phyloP scores from a whole-genome alignment of 2,113 vertebrate species.

The Talpa occidentalis region DNA sequence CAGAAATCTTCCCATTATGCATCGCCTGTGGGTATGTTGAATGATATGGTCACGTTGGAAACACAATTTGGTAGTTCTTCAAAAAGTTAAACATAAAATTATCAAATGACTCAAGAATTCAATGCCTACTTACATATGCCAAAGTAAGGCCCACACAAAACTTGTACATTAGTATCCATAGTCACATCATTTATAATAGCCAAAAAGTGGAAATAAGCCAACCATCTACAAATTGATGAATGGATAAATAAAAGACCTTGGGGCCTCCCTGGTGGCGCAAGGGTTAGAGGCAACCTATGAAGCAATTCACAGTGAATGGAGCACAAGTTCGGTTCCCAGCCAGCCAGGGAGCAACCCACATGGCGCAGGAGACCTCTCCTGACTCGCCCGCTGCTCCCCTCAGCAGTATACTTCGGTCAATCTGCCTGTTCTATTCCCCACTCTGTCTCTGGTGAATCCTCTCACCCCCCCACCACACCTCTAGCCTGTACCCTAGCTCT shows the following conservation, averaged over 20 bases:
- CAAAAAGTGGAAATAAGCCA: neutral
- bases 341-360: too few species aligned
- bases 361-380: too few species aligned
- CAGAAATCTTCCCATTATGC: neutral
- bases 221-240: neutral
- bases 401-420: too few species aligned
- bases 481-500: too few species aligned
- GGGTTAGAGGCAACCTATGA: too few species aligned
- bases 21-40: neutral
- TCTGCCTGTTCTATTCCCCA: too few species aligned
- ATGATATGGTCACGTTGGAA: neutral
- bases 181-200: neutral
- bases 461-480: too few species aligned
- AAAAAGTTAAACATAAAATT: neutral
- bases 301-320: too few species aligned
- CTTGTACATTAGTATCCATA: neutral
- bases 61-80: neutral
- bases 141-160: neutral
- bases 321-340: too few species aligned
- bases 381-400: too few species aligned
- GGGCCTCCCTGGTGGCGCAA: too few species aligned
- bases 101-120: neutral
- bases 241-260: neutral
- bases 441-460: too few species aligned
- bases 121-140: neutral